phyloP scores from a whole-genome alignment of 2,888 invertebrate species.

The Eucriotettix oculatus region DNA sequence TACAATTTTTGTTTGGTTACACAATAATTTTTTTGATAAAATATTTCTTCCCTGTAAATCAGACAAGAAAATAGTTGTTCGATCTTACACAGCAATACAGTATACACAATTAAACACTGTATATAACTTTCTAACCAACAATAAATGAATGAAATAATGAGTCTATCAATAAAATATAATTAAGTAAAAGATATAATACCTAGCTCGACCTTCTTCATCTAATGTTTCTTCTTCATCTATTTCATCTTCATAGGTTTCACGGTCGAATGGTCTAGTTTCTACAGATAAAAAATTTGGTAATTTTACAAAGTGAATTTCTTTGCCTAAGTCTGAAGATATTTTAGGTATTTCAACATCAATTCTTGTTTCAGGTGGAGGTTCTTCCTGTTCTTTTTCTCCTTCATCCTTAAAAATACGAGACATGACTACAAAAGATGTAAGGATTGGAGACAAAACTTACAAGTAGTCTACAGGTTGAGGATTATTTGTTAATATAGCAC shows the following conservation, averaged over 20 bases:
- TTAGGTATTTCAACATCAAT: conserved; percentile 96
- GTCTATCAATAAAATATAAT: too few species aligned
- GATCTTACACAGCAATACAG: too few species aligned
- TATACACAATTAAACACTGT: too few species aligned
- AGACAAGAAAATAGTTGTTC: too few species aligned
- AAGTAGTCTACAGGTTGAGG: not conserved
- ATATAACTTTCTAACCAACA: too few species aligned
- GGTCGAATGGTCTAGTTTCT: conserved; percentile 91
- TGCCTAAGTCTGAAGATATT: conserved; percentile 81
- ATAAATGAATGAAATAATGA: too few species aligned
- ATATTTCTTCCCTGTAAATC: too few species aligned
- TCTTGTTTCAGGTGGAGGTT: conserved; percentile 76
- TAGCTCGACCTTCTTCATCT: conserved; percentile 92
- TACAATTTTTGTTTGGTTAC: too few species aligned
- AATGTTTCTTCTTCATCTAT: conserved; percentile 95
- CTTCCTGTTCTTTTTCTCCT: conserved; percentile 52
- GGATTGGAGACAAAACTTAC: not conserved
- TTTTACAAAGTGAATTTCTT: conserved; percentile 89
- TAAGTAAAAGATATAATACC: conserved; percentile 25
- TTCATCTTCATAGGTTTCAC: conserved; percentile 91
- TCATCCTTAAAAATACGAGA: conserved; percentile 21
- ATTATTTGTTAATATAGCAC: not conserved
- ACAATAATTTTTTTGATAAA: too few species aligned
- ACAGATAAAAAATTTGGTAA: conserved; percentile 96
- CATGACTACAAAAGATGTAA: not conserved